A percentile compares a stretch with the other conserved stretches of the same genome.
Evolutionary conservation across 1,140 invertebrate species (phyloP).

Genomic region (Zaprionus ghesquierei): DNA sequence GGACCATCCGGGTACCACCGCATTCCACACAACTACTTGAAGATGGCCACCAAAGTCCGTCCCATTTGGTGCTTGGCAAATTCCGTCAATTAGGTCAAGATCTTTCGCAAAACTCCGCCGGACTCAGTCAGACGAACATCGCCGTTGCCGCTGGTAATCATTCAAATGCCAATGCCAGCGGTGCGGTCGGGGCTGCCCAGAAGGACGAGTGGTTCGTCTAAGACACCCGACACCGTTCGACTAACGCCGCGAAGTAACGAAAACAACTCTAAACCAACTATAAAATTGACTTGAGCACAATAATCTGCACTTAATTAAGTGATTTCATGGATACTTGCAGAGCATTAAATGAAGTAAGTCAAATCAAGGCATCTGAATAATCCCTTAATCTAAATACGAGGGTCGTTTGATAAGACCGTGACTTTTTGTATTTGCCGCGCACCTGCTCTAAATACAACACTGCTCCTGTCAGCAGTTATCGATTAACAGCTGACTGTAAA

Average conservation of each 20-base stretch:
- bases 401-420: too few relatives aligned
- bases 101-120: slow-evolving; percentile 78
- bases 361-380: too few relatives aligned
- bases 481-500: too few relatives aligned
- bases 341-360: slow-evolving; percentile 82
- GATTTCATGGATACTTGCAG: slow-evolving; percentile 81
- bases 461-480: too few relatives aligned
- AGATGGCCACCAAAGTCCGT: slow-evolving; percentile 83
- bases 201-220: slow-evolving; percentile 90
- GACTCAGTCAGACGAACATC: slow-evolving; percentile 72
- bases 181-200: slow-evolving; percentile 83
- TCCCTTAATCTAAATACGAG: too few relatives aligned
- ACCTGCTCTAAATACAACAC: too few relatives aligned
- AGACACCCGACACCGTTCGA: slow-evolving; percentile 1
- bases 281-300: slow-evolving; percentile 75
- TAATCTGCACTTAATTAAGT: slow-evolving; percentile 79
- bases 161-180: slow-evolving; percentile 76
- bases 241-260: slow-evolving; percentile 43
- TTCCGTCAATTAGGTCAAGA: slow-evolving; percentile 83
- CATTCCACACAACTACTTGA: slow-evolving; percentile 83
- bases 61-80: slow-evolving; percentile 83
- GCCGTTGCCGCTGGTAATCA: slow-evolving; percentile 67
- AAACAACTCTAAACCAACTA: slow-evolving; percentile 33
- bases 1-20: slow-evolving; percentile 89
- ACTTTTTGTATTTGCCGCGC: too few relatives aligned